Conservation (phyloP, 2,888 invertebrate genomes). For the Eugnorisma glareosa region DNA sequence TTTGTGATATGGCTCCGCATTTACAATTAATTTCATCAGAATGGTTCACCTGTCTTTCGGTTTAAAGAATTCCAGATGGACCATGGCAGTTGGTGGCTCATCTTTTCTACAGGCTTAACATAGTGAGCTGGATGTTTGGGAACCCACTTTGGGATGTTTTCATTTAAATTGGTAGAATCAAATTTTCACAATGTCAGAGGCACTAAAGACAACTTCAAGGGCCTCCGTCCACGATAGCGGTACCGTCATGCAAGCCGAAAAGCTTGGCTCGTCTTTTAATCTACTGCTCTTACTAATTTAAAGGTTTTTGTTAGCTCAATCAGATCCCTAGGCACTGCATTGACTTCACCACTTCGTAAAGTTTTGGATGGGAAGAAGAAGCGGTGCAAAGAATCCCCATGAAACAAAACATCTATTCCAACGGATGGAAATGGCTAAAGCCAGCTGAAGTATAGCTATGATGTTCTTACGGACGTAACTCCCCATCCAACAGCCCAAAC, state of each 20-base stretch:
- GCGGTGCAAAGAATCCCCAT: neutral
- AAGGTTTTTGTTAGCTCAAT: neutral
- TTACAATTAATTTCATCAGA: neutral
- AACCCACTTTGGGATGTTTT: neutral
- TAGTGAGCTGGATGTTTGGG: neutral
- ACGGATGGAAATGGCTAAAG: neutral
- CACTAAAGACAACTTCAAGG: neutral
- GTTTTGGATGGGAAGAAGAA: neutral
- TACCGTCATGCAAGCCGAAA: neutral
- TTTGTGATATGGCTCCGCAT: neutral
- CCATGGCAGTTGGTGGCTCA: neutral
- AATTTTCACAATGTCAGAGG: neutral
- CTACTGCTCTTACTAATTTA: neutral
- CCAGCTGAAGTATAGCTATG: neutral
- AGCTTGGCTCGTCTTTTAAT: neutral
- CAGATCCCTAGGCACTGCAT: neutral
- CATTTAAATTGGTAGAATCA: neutral
- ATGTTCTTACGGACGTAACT: conserved; percentile 74
- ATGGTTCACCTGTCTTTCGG: neutral
- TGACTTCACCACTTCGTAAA: neutral
- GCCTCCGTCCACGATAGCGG: neutral
- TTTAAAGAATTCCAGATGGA: neutral
- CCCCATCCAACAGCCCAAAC: conserved; percentile 85
- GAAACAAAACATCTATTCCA: neutral
- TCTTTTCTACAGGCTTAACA: neutral